Evolutionary conservation across 2,797 vertebrate genomes (phyloP).

Genomic region (Ataeniobius toweri): DNA sequence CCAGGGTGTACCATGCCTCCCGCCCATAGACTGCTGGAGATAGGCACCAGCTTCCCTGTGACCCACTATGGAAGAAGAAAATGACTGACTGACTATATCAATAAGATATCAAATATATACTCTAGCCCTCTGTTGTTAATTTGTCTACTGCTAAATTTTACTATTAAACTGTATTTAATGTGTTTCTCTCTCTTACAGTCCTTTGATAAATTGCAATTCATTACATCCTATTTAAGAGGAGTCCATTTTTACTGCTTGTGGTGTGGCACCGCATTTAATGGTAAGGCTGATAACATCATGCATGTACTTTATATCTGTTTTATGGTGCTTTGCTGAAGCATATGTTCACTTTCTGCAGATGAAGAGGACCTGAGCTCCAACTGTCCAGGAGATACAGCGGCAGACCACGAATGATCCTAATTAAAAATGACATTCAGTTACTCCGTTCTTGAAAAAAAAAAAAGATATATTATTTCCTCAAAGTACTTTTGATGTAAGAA

Average conservation of each 20-base stretch:
- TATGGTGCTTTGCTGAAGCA: neutral
- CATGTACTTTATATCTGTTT: neutral
- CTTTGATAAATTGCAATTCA: constrained; percentile 87
- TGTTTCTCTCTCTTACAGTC: constrained; percentile 74
- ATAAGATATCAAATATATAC: neutral
- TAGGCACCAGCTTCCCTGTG: too few relatives aligned
- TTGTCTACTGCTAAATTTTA: neutral
- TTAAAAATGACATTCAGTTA: too few relatives aligned
- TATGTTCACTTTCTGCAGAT: constrained; percentile 70
- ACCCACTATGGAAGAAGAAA: too few relatives aligned
- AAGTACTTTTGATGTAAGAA: neutral
- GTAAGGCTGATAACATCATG: constrained; percentile 81
- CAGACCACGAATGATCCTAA: constrained; percentile 86
- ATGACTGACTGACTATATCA: neutral
- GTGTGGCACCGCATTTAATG: constrained; percentile 95
- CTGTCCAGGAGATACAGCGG: constrained; percentile 91
- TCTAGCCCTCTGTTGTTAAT: neutral
- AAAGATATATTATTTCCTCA: neutral
- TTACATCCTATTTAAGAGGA: constrained; percentile 91
- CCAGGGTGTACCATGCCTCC: too few relatives aligned
- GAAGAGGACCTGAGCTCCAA: constrained; percentile 87
- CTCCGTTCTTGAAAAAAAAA: neutral
- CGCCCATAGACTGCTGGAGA: too few relatives aligned
- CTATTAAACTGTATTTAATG: neutral
- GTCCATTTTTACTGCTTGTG: constrained; percentile 94